A percentile compares a stretch with the other conserved stretches of the same genome.
Evolutionary conservation across 2,113 vertebrate species (phyloP).

Genomic region (Rhombomys opimus): DNA sequence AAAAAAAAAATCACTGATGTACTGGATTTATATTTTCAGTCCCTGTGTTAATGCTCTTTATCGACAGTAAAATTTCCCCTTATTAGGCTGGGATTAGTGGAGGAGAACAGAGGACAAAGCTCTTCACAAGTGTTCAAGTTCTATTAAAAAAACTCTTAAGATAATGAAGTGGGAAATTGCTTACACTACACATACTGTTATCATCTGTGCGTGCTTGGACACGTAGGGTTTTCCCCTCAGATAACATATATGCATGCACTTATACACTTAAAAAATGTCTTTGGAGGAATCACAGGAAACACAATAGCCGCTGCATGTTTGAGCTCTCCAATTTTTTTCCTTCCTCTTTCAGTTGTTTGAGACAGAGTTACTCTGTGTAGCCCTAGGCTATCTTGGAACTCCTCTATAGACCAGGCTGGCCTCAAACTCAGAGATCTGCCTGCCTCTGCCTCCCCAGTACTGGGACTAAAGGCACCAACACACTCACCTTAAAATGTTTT

Average conservation of each 20-base stretch:
- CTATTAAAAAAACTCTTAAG: neutral
- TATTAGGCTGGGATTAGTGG: neutral
- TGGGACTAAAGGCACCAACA: neutral
- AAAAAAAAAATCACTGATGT: constrained; percentile 25
- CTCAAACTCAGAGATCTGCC: neutral
- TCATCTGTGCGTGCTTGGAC: neutral
- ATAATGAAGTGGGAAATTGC: constrained; percentile 7
- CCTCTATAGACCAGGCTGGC: neutral
- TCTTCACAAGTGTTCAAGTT: constrained; percentile 8
- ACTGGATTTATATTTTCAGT: constrained; percentile 15
- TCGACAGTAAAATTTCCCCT: constrained; percentile 7
- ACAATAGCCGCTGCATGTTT: neutral
- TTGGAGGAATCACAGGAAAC: neutral
- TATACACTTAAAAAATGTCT: neutral
- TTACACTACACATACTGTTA: neutral
- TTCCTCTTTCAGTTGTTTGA: neutral
- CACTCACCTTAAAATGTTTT: neutral
- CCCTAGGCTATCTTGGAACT: neutral
- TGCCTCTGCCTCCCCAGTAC: neutral
- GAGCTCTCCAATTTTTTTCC: neutral
- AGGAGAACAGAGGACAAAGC: neutral
- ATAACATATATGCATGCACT: neutral
- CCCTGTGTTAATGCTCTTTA: neutral
- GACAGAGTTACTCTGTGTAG: neutral
- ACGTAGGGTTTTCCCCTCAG: neutral